These are phyloP conservation scores for Microtus ochrogaster DNA, from an alignment of 2,113 vertebrate species.

Conservation along the genomic window DNA sequence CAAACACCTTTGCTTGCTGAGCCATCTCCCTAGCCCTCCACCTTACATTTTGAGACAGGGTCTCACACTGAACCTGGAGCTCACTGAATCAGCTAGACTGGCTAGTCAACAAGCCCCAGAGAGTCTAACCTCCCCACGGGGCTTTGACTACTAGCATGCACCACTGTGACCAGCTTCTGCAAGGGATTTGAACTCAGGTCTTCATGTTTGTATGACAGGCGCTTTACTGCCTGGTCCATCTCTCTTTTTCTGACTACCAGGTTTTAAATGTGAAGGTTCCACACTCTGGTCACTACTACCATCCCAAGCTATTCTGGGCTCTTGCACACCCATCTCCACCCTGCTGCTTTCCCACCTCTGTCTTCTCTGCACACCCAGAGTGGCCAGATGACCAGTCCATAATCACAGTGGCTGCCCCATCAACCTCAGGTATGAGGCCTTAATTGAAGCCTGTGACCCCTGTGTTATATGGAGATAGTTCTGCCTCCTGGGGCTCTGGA, in stretches of 20 bases:
- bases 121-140: background rate
- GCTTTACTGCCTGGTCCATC: background rate
- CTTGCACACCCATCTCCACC: background rate
- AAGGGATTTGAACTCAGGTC: background rate
- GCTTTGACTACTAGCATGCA: background rate
- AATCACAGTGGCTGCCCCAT: background rate
- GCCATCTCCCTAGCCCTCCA: background rate
- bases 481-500: background rate
- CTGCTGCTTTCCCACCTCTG: background rate
- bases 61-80: background rate
- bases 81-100: background rate
- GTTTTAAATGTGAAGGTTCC: background rate
- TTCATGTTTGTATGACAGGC: background rate
- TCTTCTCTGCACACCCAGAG: background rate
- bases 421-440: background rate
- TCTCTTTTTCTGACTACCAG: background rate
- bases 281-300: background rate
- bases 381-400: background rate
- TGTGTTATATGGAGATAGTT: background rate
- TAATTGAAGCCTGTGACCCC: background rate
- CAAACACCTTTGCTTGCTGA: too few species aligned
- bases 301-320: background rate
- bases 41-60: background rate
- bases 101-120: background rate
- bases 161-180: background rate